Base-by-base conservation (phyloP, 2,797 vertebrate species). In the Halcyon smyrnensis region DNA sequence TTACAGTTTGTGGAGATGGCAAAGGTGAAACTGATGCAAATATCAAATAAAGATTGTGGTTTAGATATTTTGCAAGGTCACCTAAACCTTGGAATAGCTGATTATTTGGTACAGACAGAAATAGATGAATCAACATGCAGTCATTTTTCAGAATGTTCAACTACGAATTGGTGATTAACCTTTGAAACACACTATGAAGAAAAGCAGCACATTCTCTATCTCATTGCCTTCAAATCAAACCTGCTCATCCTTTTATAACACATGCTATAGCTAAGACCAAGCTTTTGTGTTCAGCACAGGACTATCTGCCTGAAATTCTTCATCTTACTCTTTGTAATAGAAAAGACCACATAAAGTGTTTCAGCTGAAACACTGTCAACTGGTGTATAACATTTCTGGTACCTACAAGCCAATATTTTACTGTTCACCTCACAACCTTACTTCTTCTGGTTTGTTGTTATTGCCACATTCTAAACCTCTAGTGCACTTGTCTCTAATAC, bases 111-210 rank as follows among this genome's bases (percentile, higher is more conserved):
- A 59, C 34, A 74, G 82, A 77, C 5, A 2, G 89, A 93, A 96
- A 91, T 1, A 91, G 87, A 96, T 93, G 89, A 94, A 95, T 71
- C 91, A 91, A 83, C 87, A 75, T 3, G 2, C 71, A 89, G 82
- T 80, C 75, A 81, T 96, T 95, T 97, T 94, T 95, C 93, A 95
- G 78, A 89, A 90, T 43, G 45, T 39, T 94, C 92, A 93, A 6
- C 91, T 91, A 91, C 64, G 83, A 90, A 95, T 94, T 95, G 84
- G 90, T 91, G 84, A 96, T 97, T 96, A 97, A 96, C 94, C 95
- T 96, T 89, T 94, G 94, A 84, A 91, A 74, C 16, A 19, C 5
- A 41, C n/a, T 71, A 60, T 1, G 25, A 91, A 88, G 73, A 77
- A 83, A 92, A 93, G 80, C 1, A 0, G 32, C 41, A 32, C 67